Evolutionary conservation across 2,888 invertebrate species (phyloP).

Genomic region (Petrolisthes cinctipes): DNA sequence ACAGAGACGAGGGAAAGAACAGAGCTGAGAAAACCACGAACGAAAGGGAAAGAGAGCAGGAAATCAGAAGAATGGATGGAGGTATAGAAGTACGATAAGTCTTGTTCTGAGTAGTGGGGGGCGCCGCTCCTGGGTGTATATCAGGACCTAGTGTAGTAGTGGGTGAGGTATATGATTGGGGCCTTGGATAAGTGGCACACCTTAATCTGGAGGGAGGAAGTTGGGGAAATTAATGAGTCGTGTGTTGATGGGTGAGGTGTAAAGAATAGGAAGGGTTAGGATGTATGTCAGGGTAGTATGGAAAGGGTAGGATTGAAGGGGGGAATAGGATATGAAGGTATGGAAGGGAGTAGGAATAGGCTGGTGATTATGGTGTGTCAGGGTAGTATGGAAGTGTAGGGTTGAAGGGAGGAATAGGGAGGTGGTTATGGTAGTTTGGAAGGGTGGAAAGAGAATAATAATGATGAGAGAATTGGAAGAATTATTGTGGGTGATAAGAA

Average conservation of each 20-base stretch:
- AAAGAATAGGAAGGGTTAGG: background rate
- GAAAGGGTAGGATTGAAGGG: background rate
- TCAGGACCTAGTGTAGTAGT: background rate
- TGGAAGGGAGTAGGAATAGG: background rate
- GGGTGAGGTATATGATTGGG: background rate
- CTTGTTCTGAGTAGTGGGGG: background rate
- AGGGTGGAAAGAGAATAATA: background rate
- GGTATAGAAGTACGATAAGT: background rate
- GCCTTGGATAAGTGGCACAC: background rate
- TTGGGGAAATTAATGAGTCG: conserved; percentile 1
- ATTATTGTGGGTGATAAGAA: background rate
- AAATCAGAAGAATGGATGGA: background rate
- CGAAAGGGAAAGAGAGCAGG: background rate
- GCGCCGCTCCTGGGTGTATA: background rate
- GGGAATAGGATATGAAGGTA: background rate
- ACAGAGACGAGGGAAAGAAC: too few species aligned
- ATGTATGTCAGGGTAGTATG: background rate
- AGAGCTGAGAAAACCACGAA: too few species aligned
- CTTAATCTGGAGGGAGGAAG: background rate
- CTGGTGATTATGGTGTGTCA: background rate
- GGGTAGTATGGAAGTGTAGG: background rate
- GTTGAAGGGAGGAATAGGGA: background rate
- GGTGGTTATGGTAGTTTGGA: background rate
- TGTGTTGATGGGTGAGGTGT: background rate
- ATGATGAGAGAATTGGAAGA: background rate